These are phyloP conservation scores for Protonemura montana DNA, from an alignment of 2,888 invertebrate genomes.

Conservation along the genomic window DNA sequence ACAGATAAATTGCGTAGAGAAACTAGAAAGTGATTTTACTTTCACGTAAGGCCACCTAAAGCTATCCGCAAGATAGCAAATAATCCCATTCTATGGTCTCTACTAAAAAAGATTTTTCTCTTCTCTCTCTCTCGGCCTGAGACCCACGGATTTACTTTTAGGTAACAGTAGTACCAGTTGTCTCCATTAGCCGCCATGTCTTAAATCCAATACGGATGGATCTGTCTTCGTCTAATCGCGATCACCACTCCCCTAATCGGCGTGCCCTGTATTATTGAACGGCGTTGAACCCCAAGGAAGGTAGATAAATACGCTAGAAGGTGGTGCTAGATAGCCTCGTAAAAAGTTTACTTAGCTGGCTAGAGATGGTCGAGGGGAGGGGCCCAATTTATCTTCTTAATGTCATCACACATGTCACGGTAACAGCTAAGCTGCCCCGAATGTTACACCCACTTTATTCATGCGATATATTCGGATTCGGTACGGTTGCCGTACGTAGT, in stretches of 20 bases:
- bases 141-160: neutral
- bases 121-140: neutral
- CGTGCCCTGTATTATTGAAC: neutral
- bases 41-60: neutral
- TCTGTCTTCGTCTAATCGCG: conserved; percentile 25
- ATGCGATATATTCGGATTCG: neutral
- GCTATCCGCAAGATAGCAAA: neutral
- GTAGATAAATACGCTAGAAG: neutral
- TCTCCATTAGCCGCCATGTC: neutral
- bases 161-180: conserved; percentile 7
- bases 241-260: conserved; percentile 8
- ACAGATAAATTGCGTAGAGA: neutral
- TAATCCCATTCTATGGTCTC: neutral
- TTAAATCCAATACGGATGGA: conserved; percentile 1
- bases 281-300: neutral
- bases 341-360: neutral
- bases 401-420: conserved; percentile 24
- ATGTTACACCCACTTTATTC: neutral
- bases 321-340: neutral
- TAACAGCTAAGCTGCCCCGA: neutral
- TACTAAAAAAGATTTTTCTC: neutral
- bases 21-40: conserved; percentile 12
- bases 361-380: neutral
- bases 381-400: neutral
- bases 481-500: neutral